Evolutionary conservation across 2,888 invertebrate genomes (phyloP).

Genomic region (Aricia artaxerxes): DNA sequence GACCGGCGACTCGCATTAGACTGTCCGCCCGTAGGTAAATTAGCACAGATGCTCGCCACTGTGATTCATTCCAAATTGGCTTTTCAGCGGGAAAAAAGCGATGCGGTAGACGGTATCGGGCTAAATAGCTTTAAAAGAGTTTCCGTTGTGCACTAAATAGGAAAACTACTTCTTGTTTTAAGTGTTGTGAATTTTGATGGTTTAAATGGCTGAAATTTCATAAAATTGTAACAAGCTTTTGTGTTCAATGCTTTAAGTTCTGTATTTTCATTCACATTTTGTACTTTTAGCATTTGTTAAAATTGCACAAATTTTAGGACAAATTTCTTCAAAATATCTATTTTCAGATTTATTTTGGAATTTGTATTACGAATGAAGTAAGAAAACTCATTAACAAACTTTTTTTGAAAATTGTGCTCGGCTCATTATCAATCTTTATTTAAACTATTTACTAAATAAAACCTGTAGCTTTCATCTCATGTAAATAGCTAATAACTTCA

Average conservation of each 20-base stretch:
- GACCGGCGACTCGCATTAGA: conserved; percentile 77
- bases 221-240: background rate
- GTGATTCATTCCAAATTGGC: conserved; percentile 81
- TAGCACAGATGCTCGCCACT: conserved; percentile 79
- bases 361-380: too few relatives aligned
- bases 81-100: conserved; percentile 74
- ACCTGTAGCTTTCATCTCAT: background rate
- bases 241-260: background rate
- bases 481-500: background rate
- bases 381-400: too few relatives aligned
- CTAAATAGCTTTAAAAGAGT: conserved; percentile 73
- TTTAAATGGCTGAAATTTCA: background rate
- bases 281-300: background rate
- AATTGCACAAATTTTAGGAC: background rate
- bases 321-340: too few relatives aligned
- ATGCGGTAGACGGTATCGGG: conserved; percentile 67
- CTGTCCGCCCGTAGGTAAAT: conserved; percentile 80
- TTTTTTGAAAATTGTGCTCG: too few relatives aligned
- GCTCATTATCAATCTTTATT: too few relatives aligned
- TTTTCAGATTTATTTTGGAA: too few relatives aligned
- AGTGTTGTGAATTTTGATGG: background rate
- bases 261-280: too few relatives aligned
- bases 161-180: conserved; percentile 35
- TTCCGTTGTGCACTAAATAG: conserved; percentile 50
- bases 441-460: background rate